Conservation (phyloP, 2,797 vertebrate species). For the Artibeus lituratus region DNA sequence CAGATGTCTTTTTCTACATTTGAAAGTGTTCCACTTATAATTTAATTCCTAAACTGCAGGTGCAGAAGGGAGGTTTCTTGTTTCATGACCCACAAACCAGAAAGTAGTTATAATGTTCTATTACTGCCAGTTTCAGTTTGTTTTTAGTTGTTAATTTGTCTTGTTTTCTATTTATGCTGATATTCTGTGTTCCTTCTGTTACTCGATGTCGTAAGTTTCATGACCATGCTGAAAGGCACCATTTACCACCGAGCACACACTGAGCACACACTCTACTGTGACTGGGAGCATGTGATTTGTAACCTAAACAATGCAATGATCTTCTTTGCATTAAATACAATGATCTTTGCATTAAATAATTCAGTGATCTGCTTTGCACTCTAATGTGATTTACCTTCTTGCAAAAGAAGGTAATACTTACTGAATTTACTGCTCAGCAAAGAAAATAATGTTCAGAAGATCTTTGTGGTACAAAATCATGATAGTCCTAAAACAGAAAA, state of each 20-base stretch:
- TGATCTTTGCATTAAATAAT: too few species aligned
- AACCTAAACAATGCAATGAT: not conserved
- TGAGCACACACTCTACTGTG: not conserved
- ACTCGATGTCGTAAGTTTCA: not conserved
- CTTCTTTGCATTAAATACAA: not conserved
- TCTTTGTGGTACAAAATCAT: not conserved
- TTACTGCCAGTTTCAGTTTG: not conserved
- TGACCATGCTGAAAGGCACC: not conserved
- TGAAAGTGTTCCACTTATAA: not conserved
- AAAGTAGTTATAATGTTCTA: not conserved
- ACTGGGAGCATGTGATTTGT: not conserved
- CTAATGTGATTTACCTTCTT: too few species aligned
- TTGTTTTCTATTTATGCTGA: not conserved
- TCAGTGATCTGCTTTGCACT: too few species aligned
- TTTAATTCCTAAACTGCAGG: not conserved
- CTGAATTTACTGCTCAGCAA: not conserved
- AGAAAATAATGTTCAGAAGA: constrained; percentile 13
- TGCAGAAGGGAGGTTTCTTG: not conserved
- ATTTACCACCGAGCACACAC: not conserved
- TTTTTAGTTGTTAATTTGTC: not conserved
- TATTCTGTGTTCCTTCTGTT: not conserved
- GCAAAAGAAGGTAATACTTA: not conserved
- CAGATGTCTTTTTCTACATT: not conserved
- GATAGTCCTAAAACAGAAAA: not conserved
- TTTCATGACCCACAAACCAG: not conserved